A percentile compares a stretch with the other conserved stretches of the same genome.
These are phyloP conservation scores for Sycophila texana DNA, from an alignment of 2,888 invertebrate genomes.

Conservation along the genomic window DNA sequence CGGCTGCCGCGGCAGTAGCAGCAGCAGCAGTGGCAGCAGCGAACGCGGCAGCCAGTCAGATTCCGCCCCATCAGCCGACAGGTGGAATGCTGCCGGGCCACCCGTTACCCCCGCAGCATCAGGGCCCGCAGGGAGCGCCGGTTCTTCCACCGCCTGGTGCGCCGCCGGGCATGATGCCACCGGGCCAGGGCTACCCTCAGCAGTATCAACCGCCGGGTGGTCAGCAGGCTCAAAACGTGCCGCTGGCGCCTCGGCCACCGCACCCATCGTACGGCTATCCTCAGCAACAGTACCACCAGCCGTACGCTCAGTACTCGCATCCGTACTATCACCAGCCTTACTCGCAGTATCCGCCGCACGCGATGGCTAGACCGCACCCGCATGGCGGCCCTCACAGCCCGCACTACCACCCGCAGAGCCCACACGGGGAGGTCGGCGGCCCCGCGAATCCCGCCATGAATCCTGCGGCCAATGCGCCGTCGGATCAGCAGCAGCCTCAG, in stretches of 20 bases:
- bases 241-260: slow-evolving; percentile 78
- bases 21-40: slow-evolving; percentile 65
- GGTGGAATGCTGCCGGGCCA: slow-evolving; percentile 71
- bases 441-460: slow-evolving; percentile 59
- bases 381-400: slow-evolving; percentile 62
- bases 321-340: slow-evolving; percentile 78
- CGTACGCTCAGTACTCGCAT: slow-evolving; percentile 77
- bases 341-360: slow-evolving; percentile 78
- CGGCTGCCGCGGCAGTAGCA: slow-evolving; percentile 60
- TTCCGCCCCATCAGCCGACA: slow-evolving; percentile 74
- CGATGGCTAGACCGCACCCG: slow-evolving; percentile 75
- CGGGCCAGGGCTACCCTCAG: slow-evolving; percentile 73
- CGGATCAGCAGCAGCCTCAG: slow-evolving; percentile 40
- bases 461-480: slow-evolving; percentile 25
- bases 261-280: slow-evolving; percentile 77
- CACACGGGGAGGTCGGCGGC: slow-evolving; percentile 68
- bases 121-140: slow-evolving; percentile 62
- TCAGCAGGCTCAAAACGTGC: slow-evolving; percentile 76
- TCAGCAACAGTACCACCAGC: slow-evolving; percentile 77
- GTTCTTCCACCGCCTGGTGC: slow-evolving; percentile 70
- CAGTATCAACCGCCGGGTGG: slow-evolving; percentile 74
- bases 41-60: slow-evolving; percentile 67
- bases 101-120: slow-evolving; percentile 68
- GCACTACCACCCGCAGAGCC: slow-evolving; percentile 72
- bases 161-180: slow-evolving; percentile 69